Evolutionary conservation across 1,140 invertebrate genomes (phyloP).

Genomic region (Drosophila sp.): DNA sequence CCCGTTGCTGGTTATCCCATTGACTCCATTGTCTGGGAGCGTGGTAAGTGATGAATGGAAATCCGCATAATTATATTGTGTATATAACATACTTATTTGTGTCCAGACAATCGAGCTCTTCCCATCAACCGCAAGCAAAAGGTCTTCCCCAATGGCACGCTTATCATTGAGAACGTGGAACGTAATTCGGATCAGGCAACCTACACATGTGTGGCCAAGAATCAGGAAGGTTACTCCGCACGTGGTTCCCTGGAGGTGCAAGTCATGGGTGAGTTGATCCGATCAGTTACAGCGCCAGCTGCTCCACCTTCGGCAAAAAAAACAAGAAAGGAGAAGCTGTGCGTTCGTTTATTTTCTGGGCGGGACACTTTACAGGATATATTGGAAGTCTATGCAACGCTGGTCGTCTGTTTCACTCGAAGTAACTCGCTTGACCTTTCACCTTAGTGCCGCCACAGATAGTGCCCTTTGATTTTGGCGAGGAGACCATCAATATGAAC

Average conservation of each 20-base stretch:
- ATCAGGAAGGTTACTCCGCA: conserved; percentile 94
- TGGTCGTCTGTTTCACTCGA: conserved; percentile 55
- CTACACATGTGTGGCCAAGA: conserved; percentile 97
- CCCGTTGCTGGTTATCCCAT: conserved; percentile 98
- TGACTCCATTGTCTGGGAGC: conserved; percentile 96
- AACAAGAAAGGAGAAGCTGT: conserved; percentile 15
- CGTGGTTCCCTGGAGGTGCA: conserved; percentile 94
- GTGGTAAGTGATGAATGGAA: conserved; percentile 85
- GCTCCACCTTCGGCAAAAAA: not conserved
- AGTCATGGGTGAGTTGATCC: conserved; percentile 95
- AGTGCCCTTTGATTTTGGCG: conserved; percentile 89
- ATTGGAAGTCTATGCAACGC: conserved; percentile 42
- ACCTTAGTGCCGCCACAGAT: conserved; percentile 88
- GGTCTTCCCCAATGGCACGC: conserved; percentile 96
- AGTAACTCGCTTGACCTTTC: not conserved
- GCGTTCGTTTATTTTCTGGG: conserved; percentile 37
- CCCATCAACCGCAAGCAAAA: conserved; percentile 98
- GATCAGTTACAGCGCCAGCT: conserved; percentile 29
- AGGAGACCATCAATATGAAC: conserved; percentile 89
- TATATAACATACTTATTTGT: not conserved
- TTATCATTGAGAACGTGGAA: conserved; percentile 97
- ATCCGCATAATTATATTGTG: not conserved
- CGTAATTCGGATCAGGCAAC: conserved; percentile 95
- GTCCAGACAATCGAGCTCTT: conserved; percentile 87
- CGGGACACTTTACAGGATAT: conserved; percentile 57